Percentiles rank a stretch among this genome's conserved stretches.
Conservation (phyloP, 2,888 invertebrate genomes). For the Hermaeophaga mercurialis region DNA sequence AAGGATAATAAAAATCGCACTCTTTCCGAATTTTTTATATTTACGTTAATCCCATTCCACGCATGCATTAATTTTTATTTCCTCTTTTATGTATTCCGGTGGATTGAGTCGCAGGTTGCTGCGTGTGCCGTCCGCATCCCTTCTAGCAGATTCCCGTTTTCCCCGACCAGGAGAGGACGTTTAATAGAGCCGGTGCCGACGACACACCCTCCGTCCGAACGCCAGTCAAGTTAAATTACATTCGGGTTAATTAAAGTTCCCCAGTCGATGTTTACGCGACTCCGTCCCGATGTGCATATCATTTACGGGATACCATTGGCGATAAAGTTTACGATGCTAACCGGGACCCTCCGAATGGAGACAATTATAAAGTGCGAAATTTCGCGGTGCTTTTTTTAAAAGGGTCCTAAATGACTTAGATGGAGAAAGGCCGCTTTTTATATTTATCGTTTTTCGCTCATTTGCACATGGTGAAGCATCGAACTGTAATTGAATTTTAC, state of each 20-base stretch:
- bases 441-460: conserved; percentile 11
- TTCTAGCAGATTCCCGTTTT: conserved; percentile 35
- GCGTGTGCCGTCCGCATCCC: conserved; percentile 10
- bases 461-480: conserved; percentile 9
- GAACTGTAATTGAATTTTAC: not conserved
- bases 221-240: conserved; percentile 46
- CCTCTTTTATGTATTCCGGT: not conserved
- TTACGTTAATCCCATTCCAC: not conserved
- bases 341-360: conserved; percentile 15
- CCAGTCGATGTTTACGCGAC: conserved; percentile 48
- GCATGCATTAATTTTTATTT: not conserved
- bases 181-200: conserved; percentile 43
- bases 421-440: conserved; percentile 19
- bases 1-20: too few species aligned
- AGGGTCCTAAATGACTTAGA: conserved; percentile 16
- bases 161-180: conserved; percentile 31
- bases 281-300: conserved; percentile 30
- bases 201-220: conserved; percentile 40
- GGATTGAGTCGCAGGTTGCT: not conserved
- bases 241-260: conserved; percentile 52
- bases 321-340: conserved; percentile 23
- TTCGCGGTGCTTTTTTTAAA: conserved; percentile 15
- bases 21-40: not conserved
- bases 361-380: conserved; percentile 24
- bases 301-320: conserved; percentile 24